Conservation (phyloP, 2,888 invertebrate species). For the Hedychridium roseum region DNA sequence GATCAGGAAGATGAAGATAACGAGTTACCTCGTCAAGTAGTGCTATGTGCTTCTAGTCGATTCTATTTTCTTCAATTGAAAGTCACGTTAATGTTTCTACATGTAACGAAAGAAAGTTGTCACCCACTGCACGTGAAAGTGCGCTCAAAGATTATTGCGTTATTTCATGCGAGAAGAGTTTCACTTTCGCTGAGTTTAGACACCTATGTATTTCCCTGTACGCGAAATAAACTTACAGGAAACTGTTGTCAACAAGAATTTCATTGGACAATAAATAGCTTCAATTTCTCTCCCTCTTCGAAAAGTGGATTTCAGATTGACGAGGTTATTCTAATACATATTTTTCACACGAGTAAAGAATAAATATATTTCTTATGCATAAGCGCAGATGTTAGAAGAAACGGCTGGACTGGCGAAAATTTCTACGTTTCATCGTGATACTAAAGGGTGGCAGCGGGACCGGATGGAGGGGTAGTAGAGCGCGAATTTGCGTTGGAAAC, state of each 20-base stretch:
- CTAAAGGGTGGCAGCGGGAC: constrained; percentile 17
- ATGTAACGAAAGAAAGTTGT: constrained; percentile 13
- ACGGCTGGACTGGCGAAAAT: too few relatives aligned
- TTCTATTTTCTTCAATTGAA: constrained; percentile 17
- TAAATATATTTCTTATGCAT: constrained; percentile 6
- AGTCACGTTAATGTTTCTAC: constrained; percentile 7
- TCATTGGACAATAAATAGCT: too few relatives aligned
- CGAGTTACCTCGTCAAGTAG: constrained; percentile 7
- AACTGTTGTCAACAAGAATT: too few relatives aligned
- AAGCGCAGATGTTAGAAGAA: too few relatives aligned
- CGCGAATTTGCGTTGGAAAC: constrained; percentile 34
- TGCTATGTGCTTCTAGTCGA: constrained; percentile 15
- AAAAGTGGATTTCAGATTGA: not conserved
- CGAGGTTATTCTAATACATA: not conserved
- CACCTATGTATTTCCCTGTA: constrained; percentile 18
- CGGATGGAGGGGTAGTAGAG: constrained; percentile 21
- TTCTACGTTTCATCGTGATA: too few relatives aligned
- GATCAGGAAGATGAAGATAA: constrained; percentile 1
- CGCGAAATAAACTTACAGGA: too few relatives aligned
- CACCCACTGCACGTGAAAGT: constrained; percentile 11
- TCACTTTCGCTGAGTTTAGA: constrained; percentile 22
- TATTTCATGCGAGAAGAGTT: constrained; percentile 11
- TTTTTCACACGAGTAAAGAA: constrained; percentile 3
- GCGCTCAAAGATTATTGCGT: constrained; percentile 6
- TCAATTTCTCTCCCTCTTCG: not conserved